These are phyloP conservation scores for Pachymerium ferrugineum DNA, from an alignment of 2,888 invertebrate species.

Conservation along the genomic window DNA sequence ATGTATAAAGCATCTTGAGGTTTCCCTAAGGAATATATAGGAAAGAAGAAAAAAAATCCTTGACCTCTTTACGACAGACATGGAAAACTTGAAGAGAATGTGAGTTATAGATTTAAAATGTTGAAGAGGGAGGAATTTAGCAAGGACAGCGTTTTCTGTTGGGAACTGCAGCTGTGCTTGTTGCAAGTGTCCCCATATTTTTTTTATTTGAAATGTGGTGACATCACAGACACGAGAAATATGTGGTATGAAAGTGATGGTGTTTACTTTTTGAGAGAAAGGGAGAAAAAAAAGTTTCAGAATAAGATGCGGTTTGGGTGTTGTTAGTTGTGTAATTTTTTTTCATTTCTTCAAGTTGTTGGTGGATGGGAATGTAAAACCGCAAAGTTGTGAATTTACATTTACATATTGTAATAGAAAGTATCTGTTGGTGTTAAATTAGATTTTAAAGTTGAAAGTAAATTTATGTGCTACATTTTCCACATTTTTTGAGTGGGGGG, in stretches of 20 bases:
- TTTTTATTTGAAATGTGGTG: too few relatives aligned
- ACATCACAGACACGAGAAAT: too few relatives aligned
- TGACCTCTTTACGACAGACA: neutral
- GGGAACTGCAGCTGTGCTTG: neutral
- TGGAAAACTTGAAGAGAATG: too few relatives aligned
- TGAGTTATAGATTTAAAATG: neutral
- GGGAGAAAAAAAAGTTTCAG: too few relatives aligned
- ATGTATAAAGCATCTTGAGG: slow-evolving; percentile 11
- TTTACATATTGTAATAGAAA: neutral
- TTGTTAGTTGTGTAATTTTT: neutral
- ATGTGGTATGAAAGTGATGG: neutral
- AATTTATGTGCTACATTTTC: neutral
- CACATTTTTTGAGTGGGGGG: neutral
- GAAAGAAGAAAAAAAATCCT: too few relatives aligned
- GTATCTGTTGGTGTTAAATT: neutral
- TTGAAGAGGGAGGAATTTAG: neutral
- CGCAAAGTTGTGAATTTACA: neutral
- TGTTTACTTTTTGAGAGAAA: neutral
- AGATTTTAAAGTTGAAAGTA: neutral
- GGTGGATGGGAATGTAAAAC: neutral
- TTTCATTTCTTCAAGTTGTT: neutral
- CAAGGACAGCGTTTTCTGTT: neutral
- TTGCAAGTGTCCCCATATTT: too few relatives aligned
- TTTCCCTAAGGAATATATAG: too few relatives aligned
- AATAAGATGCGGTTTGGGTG: slow-evolving; percentile 7